Conservation (phyloP, 2,888 invertebrate genomes). For the Ashinkailepas kermadecensis region DNA sequence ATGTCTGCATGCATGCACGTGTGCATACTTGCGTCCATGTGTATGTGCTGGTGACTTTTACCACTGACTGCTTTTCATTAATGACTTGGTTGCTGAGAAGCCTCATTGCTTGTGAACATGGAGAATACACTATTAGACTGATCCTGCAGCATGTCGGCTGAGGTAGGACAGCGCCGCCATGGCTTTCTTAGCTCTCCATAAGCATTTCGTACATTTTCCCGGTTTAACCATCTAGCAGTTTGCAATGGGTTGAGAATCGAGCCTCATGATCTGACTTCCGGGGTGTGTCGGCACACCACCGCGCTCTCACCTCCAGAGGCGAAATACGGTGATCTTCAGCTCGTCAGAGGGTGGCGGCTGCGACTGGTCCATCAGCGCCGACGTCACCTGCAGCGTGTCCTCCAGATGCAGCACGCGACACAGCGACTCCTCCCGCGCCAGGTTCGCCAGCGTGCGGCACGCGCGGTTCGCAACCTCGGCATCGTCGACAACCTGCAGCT, state of each 20-base stretch:
- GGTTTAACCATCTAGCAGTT: too few species aligned
- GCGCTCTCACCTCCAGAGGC: not conserved
- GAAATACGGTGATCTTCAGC: not conserved
- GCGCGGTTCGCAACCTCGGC: not conserved
- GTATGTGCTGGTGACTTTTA: too few species aligned
- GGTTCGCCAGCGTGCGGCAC: conserved; percentile 13
- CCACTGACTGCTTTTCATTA: too few species aligned
- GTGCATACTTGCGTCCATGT: too few species aligned
- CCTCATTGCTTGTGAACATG: too few species aligned
- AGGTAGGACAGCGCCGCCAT: too few species aligned
- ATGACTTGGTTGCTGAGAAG: too few species aligned
- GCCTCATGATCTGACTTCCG: not conserved
- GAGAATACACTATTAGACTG: too few species aligned
- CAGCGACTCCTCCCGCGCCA: conserved; percentile 1
- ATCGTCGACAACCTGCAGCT: conserved; percentile 7
- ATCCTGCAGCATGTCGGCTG: too few species aligned
- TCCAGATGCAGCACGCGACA: conserved; percentile 2
- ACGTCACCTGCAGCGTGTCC: not conserved
- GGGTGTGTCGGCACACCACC: not conserved
- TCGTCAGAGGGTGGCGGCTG: not conserved
- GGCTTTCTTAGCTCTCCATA: too few species aligned
- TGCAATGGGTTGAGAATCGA: not conserved
- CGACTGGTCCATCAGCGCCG: not conserved
- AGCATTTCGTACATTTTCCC: too few species aligned
- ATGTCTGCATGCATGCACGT: too few species aligned